These are phyloP conservation scores for Saccostrea glomerata DNA, from an alignment of 1,140 invertebrate genomes.

Conservation along the genomic window DNA sequence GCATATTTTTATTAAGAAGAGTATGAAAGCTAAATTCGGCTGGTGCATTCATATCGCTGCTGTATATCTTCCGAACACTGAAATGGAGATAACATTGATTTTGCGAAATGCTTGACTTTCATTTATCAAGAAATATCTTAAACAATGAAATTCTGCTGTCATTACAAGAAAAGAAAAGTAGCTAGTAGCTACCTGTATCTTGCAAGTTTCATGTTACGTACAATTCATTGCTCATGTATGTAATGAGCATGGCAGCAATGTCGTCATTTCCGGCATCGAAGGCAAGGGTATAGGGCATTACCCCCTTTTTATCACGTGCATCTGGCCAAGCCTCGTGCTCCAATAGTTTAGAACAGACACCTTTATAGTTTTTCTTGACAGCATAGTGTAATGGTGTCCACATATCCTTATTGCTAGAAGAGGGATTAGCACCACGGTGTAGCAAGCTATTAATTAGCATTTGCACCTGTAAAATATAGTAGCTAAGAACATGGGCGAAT, in stretches of 20 bases:
- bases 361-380: slow-evolving; percentile 66
- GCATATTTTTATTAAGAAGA: slow-evolving; percentile 61
- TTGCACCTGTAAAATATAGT: too few relatives aligned
- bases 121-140: too few relatives aligned
- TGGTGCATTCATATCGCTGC: slow-evolving; percentile 39
- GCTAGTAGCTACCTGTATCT: too few relatives aligned
- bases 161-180: too few relatives aligned
- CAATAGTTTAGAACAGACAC: slow-evolving; percentile 69
- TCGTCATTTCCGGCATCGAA: slow-evolving; percentile 66
- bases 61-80: slow-evolving; percentile 66
- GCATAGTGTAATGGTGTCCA: slow-evolving; percentile 72
- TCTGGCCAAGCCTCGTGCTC: slow-evolving; percentile 70
- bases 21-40: slow-evolving; percentile 68
- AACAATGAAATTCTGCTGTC: too few relatives aligned
- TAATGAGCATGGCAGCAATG: slow-evolving; percentile 66
- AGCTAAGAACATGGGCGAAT: too few relatives aligned
- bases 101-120: too few relatives aligned
- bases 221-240: slow-evolving; percentile 69
- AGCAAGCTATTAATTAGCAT: slow-evolving; percentile 68
- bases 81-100: not conserved
- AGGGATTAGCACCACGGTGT: slow-evolving; percentile 70
- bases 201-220: slow-evolving; percentile 51
- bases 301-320: slow-evolving; percentile 61
- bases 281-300: slow-evolving; percentile 66
- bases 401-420: slow-evolving; percentile 59